phyloP scores from a whole-genome alignment of 2,888 invertebrate genomes.

The Perizoma affinitatum region DNA sequence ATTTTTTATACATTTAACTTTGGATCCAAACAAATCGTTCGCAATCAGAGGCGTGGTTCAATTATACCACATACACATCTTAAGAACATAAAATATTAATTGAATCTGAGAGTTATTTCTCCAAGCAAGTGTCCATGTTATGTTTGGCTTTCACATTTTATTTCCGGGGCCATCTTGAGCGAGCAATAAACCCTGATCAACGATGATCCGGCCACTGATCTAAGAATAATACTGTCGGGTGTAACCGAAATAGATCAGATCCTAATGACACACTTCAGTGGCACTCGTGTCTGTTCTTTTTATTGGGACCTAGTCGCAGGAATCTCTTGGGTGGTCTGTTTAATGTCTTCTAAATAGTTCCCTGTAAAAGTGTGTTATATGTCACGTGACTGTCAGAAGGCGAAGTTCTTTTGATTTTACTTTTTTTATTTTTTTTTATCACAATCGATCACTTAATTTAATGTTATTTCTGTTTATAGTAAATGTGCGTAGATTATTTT shows the following conservation, averaged over 20 bases:
- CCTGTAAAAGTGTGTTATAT: slow-evolving; percentile 3
- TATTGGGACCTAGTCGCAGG: slow-evolving; percentile 55
- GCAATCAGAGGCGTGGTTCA: slow-evolving; percentile 31
- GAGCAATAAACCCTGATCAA: slow-evolving; percentile 66
- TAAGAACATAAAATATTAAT: slow-evolving; percentile 19
- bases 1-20: slow-evolving; percentile 7
- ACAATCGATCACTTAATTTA: too few species aligned
- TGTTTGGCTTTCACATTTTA: slow-evolving; percentile 37
- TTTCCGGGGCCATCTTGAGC: slow-evolving; percentile 45
- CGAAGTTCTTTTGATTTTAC: too few species aligned
- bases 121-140: slow-evolving; percentile 30
- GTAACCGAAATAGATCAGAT: slow-evolving; percentile 66
- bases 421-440: too few species aligned
- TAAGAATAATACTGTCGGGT: slow-evolving; percentile 49
- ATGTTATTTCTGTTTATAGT: too few species aligned
- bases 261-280: slow-evolving; percentile 75
- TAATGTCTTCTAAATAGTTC: slow-evolving; percentile 46
- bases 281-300: slow-evolving; percentile 51
- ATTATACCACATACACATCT: slow-evolving; percentile 25
- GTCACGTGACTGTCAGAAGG: too few species aligned
- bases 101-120: slow-evolving; percentile 24
- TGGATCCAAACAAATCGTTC: slow-evolving; percentile 17
- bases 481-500: too few species aligned
- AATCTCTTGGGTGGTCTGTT: slow-evolving; percentile 68
- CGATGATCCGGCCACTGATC: slow-evolving; percentile 57